Conservation (phyloP, 2,888 invertebrate species). For the Taenaris catops region DNA sequence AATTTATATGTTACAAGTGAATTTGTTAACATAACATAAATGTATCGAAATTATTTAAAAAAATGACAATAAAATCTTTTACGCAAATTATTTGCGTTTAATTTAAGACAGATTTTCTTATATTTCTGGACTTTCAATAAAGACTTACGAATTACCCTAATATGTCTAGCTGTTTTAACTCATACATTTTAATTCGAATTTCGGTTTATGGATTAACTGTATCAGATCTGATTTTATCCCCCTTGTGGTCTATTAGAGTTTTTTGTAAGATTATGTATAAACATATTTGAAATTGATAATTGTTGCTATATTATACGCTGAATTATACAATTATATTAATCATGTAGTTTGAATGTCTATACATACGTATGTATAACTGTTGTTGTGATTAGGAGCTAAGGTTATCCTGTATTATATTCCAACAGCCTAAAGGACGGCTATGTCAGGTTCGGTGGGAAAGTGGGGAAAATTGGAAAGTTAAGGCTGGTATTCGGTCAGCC, state of each 20-base stretch:
- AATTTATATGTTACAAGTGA: background rate
- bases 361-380: slow-evolving; percentile 36
- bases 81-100: background rate
- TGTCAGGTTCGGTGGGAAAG: slow-evolving; percentile 44
- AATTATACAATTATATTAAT: slow-evolving; percentile 19
- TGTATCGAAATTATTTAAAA: background rate
- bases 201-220: too few relatives aligned
- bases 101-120: too few relatives aligned
- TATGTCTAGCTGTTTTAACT: too few relatives aligned
- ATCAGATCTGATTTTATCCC: too few relatives aligned
- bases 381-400: slow-evolving; percentile 75
- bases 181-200: too few relatives aligned
- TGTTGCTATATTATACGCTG: slow-evolving; percentile 17
- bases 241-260: background rate
- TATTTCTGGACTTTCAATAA: too few relatives aligned
- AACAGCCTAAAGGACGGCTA: slow-evolving; percentile 76
- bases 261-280: slow-evolving; percentile 1
- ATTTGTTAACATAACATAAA: background rate
- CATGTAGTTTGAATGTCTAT: slow-evolving; percentile 29
- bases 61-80: background rate
- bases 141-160: too few relatives aligned
- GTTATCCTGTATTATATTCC: slow-evolving; percentile 45
- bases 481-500: slow-evolving; percentile 34
- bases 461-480: slow-evolving; percentile 5
- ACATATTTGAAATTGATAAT: slow-evolving; percentile 6